phyloP scores from a whole-genome alignment of 2,113 vertebrate genomes.

The Meles meles region DNA sequence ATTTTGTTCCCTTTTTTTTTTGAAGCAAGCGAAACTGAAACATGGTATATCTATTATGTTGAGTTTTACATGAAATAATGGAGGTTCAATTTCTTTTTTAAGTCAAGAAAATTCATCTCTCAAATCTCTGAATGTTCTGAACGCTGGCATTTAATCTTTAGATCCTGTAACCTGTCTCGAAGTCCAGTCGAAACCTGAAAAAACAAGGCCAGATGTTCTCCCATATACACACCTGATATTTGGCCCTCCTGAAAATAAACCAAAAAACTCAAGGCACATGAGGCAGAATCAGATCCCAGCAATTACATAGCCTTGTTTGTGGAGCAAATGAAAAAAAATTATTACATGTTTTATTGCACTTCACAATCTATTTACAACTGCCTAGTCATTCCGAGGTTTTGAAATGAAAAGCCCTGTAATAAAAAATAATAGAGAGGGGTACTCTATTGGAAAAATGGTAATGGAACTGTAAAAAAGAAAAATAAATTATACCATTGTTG shows the following conservation, averaged over 20 bases:
- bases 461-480: conserved; percentile 24
- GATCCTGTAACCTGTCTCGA: not conserved
- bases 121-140: not conserved
- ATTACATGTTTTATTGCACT: conserved; percentile 53
- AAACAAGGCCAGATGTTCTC: not conserved
- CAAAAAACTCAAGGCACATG: not conserved
- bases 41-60: not conserved
- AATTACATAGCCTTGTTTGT: not conserved
- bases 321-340: conserved; percentile 61
- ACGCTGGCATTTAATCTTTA: not conserved
- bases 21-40: not conserved
- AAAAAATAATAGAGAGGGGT: conserved; percentile 13
- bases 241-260: not conserved
- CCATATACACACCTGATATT: not conserved
- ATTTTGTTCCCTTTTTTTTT: not conserved
- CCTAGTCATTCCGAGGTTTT: conserved; percentile 24
- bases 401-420: conserved; percentile 51
- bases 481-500: conserved; percentile 18
- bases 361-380: conserved; percentile 43
- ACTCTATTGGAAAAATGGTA: not conserved
- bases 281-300: not conserved
- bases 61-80: not conserved
- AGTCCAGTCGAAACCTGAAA: not conserved
- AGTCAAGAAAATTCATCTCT: not conserved
- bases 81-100: not conserved